These are phyloP conservation scores for Phalacrocorax carbo DNA, from an alignment of 2,113 vertebrate genomes.

Conservation along the genomic window DNA sequence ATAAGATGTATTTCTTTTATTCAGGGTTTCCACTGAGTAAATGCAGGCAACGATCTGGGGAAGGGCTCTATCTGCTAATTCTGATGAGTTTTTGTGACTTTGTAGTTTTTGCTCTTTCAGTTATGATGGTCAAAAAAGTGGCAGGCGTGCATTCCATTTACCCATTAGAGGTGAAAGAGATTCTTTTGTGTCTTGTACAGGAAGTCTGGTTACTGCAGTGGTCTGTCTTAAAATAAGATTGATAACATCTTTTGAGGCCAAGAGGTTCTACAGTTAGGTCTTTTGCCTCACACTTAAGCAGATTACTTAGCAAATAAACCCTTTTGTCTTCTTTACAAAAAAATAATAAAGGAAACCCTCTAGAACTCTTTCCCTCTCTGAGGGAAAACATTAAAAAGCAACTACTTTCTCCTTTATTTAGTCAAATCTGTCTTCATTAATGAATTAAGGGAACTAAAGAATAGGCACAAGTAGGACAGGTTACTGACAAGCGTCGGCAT, in stretches of 20 bases:
- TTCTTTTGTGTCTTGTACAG: background rate
- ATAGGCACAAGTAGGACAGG: background rate
- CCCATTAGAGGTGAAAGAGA: background rate
- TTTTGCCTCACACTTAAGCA: background rate
- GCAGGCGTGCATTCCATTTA: background rate
- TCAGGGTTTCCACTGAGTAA: background rate
- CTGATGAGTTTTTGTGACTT: background rate
- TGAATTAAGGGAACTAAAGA: background rate
- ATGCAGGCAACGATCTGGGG: background rate
- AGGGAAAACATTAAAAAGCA: background rate
- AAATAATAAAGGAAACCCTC: background rate
- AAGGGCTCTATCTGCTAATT: background rate
- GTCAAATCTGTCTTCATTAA: background rate
- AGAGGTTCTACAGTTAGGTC: background rate
- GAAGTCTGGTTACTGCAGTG: background rate
- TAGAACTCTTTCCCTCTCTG: background rate
- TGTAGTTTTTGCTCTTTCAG: background rate
- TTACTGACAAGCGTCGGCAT: background rate
- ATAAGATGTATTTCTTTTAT: background rate
- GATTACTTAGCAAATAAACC: background rate
- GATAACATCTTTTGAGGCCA: background rate
- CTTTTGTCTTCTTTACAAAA: background rate
- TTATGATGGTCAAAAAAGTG: background rate
- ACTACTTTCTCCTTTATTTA: background rate
- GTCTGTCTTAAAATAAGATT: background rate